Evolutionary conservation across 2,888 invertebrate species (phyloP).

Genomic region (Brenthis hecate): DNA sequence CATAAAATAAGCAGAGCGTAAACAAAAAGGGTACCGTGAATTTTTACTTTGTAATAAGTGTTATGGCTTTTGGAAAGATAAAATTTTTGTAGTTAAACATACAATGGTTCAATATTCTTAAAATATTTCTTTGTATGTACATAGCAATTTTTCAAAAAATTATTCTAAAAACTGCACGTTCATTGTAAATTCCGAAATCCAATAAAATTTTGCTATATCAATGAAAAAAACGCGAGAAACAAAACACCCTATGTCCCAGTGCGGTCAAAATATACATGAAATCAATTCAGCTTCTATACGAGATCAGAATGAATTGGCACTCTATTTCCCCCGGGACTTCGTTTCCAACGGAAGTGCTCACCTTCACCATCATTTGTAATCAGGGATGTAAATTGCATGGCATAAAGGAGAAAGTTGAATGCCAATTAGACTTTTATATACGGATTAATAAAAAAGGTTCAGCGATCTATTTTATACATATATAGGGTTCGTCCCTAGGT

Average conservation of each 20-base stretch:
- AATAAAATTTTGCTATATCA: conserved; percentile 24
- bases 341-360: conserved; percentile 62
- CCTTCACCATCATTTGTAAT: conserved; percentile 59
- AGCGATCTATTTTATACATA: neutral
- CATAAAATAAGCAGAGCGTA: conserved; percentile 3
- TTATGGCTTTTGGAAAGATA: too few species aligned
- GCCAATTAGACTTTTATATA: neutral
- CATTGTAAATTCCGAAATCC: conserved; percentile 24
- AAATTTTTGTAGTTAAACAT: too few species aligned
- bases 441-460: neutral
- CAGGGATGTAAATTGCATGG: conserved; percentile 63
- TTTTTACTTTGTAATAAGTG: too few species aligned
- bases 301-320: conserved; percentile 47
- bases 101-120: neutral
- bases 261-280: conserved; percentile 41
- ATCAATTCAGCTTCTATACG: conserved; percentile 52
- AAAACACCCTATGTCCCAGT: conserved; percentile 25
- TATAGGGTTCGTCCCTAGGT: too few species aligned
- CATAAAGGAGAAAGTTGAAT: conserved; percentile 29
- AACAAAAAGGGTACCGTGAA: neutral
- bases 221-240: conserved; percentile 30
- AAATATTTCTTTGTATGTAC: neutral
- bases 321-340: conserved; percentile 63
- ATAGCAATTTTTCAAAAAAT: neutral
- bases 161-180: conserved; percentile 14